Conservation (phyloP, 2,113 vertebrate species). For the Burhinus bistriatus region DNA sequence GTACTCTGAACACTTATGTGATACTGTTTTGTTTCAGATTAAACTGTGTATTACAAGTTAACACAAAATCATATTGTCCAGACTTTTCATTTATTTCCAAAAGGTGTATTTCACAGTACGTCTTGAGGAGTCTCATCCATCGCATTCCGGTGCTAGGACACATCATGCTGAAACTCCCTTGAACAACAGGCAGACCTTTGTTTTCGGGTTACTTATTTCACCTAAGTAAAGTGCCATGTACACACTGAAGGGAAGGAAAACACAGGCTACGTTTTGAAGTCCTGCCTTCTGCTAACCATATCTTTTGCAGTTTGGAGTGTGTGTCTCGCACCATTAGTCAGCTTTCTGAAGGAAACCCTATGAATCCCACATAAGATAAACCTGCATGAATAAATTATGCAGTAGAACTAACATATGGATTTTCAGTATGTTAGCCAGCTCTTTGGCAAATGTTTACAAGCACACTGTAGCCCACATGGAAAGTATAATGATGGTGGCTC, state of each 20-base stretch:
- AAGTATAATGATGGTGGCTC: neutral
- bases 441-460: neutral
- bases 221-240: neutral
- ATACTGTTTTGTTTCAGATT: neutral
- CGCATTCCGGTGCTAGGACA: fast-evolving
- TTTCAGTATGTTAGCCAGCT: neutral
- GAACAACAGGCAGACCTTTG: neutral
- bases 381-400: neutral
- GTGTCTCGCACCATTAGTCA: neutral
- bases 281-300: neutral
- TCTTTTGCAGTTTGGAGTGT: neutral
- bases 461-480: neutral
- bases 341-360: neutral
- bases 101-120: neutral
- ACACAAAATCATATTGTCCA: neutral
- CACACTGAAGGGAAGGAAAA: neutral
- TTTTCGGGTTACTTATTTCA: neutral
- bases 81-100: neutral
- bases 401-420: slow-evolving; percentile 19
- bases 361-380: neutral
- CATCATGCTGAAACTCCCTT: neutral
- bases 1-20: neutral
- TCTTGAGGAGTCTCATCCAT: neutral
- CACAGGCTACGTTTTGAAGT: neutral
- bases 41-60: neutral